Base-by-base conservation (phyloP, 2,113 vertebrate genomes). In the Callospermophilus lateralis region DNA sequence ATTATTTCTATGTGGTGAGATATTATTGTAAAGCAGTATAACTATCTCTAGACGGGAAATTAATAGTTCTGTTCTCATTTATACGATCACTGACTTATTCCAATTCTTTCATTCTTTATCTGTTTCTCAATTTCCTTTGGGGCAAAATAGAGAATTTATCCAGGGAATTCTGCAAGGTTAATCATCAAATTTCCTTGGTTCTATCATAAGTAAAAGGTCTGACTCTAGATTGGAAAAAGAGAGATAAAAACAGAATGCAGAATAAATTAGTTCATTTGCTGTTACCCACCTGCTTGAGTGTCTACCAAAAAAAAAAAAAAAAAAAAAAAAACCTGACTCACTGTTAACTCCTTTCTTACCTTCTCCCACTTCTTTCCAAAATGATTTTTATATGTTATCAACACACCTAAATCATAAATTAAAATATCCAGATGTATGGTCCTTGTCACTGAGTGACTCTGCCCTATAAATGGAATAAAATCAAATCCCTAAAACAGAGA, bases 331-430 rank as follows among this genome's bases (percentile, higher is more conserved):
- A 8, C 63, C 48, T 81, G 65, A 48, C 67, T 67, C 70, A 55
- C 9, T 86, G 9, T 28, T 89, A 81, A 53, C 30, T 89, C 55
- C 22, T 83, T 93, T 51, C 8, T 65, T 93, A 37, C 22, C 7
- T 7, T n/a, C 45, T 86, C 11, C 37, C 0, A 67, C 26, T 88
- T 90, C 39, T 68, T 88, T 80, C 42, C 28, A 81, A 78, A 90
- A 58, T 83, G 4, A 96, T 90, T 89, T 95, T 78, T 78, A 19
- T 93, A 37, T 68, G 13, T 68, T 34, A 55, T 70, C 67, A 45
- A 84, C 10, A 74, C 5, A 53, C 8, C 4, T 90, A 70, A 48
- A 48, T 65, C 87, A 86, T 83, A 17, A 77, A 73, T 63, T 74
- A 78, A 86, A 89, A 55, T 73, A 89, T 55, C 26, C 11, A 85